Base-by-base conservation (phyloP, 1,140 invertebrate species). In the Heliconius hewitsoni region DNA sequence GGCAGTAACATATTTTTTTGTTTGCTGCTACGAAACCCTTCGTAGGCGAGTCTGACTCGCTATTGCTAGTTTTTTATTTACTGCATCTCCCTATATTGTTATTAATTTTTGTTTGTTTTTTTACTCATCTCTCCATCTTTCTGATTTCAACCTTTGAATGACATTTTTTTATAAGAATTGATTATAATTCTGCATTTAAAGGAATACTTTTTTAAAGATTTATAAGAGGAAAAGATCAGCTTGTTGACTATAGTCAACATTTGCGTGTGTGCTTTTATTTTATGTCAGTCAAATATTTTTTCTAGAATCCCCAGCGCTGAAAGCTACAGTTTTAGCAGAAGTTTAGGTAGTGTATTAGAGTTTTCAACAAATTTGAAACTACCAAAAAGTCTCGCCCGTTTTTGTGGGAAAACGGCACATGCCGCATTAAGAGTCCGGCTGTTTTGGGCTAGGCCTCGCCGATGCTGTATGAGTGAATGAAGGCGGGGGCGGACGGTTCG, bases 391-490 rank as follows among this genome's bases (percentile, higher is more conserved):
- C 77, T 74, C 73, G 75, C 81, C 74, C 77, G 85, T 81, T 91
- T 88, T 87, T 87, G 82, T 86, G 86, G 85, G 87, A 88, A 90
- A 91, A 89, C 74, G 74, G 73, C 78, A 80, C 89, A 92, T 90
- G 90, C 88, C 89, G 91, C 91, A 92, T 92, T 91, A 90, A 86
- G 90, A 93, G 90, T 92, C 91, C 90, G 90, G 86, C 89, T 89
- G 91, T 90, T 89, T 90, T 87, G 89, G 87, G 90, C 89, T 90
- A 87, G 90, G 91, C 89, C 87, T 91, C 86, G 86, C 79, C 77
- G 82, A 81, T 77, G 83, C 81, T 81, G 87, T 84, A 85, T 82
- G 85, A 83, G 88, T 93, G 91, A 93, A 92, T 92, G 92, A 91
- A 92, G 90, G 92, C 88, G 91, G 91, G 90, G 91, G 87, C 81